Conservation (phyloP, 2,113 vertebrate genomes). For the Galbula dea region DNA sequence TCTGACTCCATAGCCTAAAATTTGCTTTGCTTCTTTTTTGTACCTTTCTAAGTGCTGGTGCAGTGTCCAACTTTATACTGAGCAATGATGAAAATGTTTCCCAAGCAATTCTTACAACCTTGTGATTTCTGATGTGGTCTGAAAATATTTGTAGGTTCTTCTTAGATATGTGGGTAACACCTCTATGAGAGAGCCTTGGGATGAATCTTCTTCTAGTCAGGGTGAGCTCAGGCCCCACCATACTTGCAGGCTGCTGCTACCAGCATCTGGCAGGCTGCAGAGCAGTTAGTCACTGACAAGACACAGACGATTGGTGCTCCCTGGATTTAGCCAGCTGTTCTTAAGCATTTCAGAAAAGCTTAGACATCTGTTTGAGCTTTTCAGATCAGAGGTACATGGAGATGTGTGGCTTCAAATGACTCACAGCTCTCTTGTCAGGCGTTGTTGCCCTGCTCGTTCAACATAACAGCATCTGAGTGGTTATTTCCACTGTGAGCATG, state of each 20-base stretch:
- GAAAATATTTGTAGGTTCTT: background rate
- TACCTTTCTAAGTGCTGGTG: background rate
- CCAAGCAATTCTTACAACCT: background rate
- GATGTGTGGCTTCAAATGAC: rapidly evolving
- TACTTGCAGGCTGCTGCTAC: background rate
- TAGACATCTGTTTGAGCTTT: slow-evolving; percentile 43
- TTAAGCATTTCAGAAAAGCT: slow-evolving; percentile 13
- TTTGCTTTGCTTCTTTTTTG: background rate
- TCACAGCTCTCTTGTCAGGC: background rate
- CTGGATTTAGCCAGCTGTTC: slow-evolving; percentile 40
- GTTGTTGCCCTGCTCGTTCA: background rate
- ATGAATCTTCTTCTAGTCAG: background rate
- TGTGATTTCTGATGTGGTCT: background rate
- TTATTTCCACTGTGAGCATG: background rate
- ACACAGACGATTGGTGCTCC: background rate
- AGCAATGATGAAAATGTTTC: background rate
- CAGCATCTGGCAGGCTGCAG: slow-evolving; percentile 1
- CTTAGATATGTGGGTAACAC: background rate
- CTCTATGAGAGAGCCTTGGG: background rate
- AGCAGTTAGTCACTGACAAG: background rate
- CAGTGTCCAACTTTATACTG: background rate
- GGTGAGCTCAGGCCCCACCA: rapidly evolving
- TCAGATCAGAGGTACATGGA: background rate
- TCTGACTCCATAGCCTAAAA: background rate
- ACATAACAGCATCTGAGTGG: background rate